Percentiles rank a stretch among this genome's conserved stretches.
Evolutionary conservation across 2,797 vertebrate genomes (phyloP).

Genomic region (Vultur gryphus): DNA sequence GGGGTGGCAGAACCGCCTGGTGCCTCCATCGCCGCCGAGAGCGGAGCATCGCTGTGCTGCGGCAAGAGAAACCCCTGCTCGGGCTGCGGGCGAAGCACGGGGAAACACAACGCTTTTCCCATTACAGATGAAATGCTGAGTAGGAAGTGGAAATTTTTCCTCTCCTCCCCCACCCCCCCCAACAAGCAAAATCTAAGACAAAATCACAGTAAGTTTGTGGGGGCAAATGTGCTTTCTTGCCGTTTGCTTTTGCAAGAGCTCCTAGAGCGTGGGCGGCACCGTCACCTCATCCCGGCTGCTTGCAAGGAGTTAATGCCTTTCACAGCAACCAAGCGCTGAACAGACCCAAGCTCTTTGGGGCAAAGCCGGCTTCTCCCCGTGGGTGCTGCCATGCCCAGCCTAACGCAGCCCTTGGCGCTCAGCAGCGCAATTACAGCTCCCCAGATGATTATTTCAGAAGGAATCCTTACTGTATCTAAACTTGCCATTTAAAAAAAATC

Average conservation of each 20-base stretch:
- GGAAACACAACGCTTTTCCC: accelerated
- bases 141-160: neutral
- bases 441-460: accelerated
- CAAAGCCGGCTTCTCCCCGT: accelerated
- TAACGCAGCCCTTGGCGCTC: accelerated
- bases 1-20: accelerated
- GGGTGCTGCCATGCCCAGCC: neutral
- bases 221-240: accelerated
- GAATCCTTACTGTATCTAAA: accelerated
- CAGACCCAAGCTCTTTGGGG: accelerated
- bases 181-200: neutral
- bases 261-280: accelerated
- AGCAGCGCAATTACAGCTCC: accelerated
- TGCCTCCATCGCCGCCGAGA: neutral
- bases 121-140: accelerated
- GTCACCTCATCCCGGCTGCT: accelerated
- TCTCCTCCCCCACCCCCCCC: accelerated
- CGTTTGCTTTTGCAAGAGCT: neutral
- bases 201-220: accelerated
- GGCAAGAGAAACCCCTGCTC: accelerated
- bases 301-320: accelerated
- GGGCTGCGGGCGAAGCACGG: accelerated
- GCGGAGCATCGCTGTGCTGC: accelerated
- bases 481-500: neutral
- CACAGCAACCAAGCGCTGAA: accelerated